Percentiles rank a stretch among this genome's conserved stretches.
phyloP scores from a whole-genome alignment of 2,797 vertebrate genomes.

The Brachyalestes nurse region DNA sequence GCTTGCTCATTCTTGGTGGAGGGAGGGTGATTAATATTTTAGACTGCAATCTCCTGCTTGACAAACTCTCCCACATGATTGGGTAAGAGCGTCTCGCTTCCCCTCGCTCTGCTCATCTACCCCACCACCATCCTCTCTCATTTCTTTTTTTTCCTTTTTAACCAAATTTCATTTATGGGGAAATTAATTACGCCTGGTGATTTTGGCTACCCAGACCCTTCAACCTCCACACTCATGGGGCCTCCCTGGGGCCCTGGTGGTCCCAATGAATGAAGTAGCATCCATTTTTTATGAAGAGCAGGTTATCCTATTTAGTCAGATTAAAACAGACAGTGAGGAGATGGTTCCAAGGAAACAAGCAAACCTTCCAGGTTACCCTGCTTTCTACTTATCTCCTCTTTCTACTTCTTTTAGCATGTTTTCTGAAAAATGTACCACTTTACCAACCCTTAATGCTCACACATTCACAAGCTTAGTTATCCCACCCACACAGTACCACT shows the following conservation, averaged over 20 bases:
- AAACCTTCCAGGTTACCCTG: conserved; percentile 51
- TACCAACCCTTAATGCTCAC: not conserved
- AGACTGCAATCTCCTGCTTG: conserved; percentile 87
- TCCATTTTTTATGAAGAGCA: conserved; percentile 73
- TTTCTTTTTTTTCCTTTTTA: conserved; percentile 62
- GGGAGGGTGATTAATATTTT: conserved; percentile 82
- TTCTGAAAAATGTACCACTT: conserved; percentile 1
- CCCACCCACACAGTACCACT: not conserved
- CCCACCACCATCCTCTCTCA: conserved; percentile 45
- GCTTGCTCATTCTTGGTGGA: conserved; percentile 70
- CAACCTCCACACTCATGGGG: conserved; percentile 62
- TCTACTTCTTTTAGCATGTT: not conserved
- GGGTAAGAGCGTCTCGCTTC: conserved; percentile 67
- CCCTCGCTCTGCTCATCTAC: conserved; percentile 43
- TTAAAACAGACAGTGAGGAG: conserved; percentile 66
- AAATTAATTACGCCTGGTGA: conserved; percentile 81
- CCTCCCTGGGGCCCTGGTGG: conserved; percentile 64
- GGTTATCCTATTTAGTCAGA: conserved; percentile 73
- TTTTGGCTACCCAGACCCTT: conserved; percentile 66
- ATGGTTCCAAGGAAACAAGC: conserved; percentile 63
- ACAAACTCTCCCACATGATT: conserved; percentile 85
- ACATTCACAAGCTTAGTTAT: not conserved
- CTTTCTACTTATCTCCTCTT: conserved; percentile 17
- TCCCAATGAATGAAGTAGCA: conserved; percentile 70
- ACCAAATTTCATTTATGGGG: conserved; percentile 71